Evolutionary conservation across 1,140 invertebrate species (phyloP).

Genomic region (Bombyx mandarina): DNA sequence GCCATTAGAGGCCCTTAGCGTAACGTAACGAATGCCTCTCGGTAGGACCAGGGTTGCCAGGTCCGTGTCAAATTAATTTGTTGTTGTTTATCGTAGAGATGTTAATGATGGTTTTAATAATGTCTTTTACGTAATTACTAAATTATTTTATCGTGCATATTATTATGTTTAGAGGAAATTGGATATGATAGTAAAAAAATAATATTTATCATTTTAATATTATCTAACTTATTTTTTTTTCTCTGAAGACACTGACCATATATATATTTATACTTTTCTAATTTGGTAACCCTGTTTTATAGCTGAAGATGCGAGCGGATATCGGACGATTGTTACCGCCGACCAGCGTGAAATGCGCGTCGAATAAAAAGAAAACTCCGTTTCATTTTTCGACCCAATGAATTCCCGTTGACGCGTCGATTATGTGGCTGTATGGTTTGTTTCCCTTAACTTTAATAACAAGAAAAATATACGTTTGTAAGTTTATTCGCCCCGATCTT

Average conservation of each 20-base stretch:
- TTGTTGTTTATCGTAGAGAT: no score
- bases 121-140: no score
- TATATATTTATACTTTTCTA: background rate
- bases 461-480: no score
- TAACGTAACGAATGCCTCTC: slow-evolving; percentile 32
- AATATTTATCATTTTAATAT: background rate
- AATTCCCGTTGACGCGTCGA: background rate
- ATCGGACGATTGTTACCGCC: slow-evolving; percentile 40
- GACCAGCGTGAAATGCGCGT: slow-evolving; percentile 32
- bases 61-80: background rate
- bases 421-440: no score
- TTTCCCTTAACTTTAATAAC: no score
- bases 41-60: slow-evolving; percentile 12
- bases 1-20: slow-evolving; percentile 59
- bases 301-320: slow-evolving; percentile 27
- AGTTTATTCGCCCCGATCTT: no score
- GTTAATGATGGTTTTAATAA: no score
- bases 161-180: background rate
- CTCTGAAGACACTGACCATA: background rate
- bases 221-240: background rate
- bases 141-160: background rate
- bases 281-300: slow-evolving; percentile 1
- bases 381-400: slow-evolving; percentile 5
- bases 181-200: background rate
- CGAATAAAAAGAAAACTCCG: slow-evolving; percentile 12